Base-by-base conservation (phyloP, 2,888 invertebrate genomes). In the Drosophila parthenogenetica region DNA sequence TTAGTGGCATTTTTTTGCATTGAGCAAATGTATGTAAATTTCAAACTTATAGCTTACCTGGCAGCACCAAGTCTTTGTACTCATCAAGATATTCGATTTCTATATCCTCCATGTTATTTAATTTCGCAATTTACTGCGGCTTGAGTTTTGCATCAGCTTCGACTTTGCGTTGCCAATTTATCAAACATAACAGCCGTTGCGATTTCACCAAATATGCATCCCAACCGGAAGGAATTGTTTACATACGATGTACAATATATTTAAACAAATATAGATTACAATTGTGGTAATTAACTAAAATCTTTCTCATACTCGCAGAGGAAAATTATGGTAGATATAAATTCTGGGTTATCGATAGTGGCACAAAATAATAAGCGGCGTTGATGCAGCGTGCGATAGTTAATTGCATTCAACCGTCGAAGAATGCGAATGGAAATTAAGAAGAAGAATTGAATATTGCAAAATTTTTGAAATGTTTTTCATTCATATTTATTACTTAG, bases 71-170 rank as follows among this genome's bases (percentile, higher is more conserved):
- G 77, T 91, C 91, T 78, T 90, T 91, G 69, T 91, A 91, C 62
- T 91, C 91, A 54, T 91, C 91, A 22, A 91, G 75, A 72, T 91
- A 91, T 81, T 91, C 91, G 62, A 91, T 86, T 80, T 91, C 91
- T 60, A 91, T 89, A 63, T 91, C 91, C 66, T 91, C 91, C 91
- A 91, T 91, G 63, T 80, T 83, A 46, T 32, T 45, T 3, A 7
- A 51, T 29, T 59, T 49, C 54, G 8, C 25, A 43, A 40, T 29
- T 22, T 32, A 32, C 43, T 11, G 16, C 4, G 8, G 48, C 69
- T 61, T 60, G 13, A 43, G 40, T 13, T 46, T 16, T 53, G 46
- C 60, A 45, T 58, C 35, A 42, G 37, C 39, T 32, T 51, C 25
- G 16, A 19, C 32, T 39, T 22, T 48, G 54, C 11, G n/a, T 10